Percentiles rank a stretch among this genome's conserved stretches.
Evolutionary conservation across 2,113 vertebrate genomes (phyloP).

Genomic region (Polypterus bichir): DNA sequence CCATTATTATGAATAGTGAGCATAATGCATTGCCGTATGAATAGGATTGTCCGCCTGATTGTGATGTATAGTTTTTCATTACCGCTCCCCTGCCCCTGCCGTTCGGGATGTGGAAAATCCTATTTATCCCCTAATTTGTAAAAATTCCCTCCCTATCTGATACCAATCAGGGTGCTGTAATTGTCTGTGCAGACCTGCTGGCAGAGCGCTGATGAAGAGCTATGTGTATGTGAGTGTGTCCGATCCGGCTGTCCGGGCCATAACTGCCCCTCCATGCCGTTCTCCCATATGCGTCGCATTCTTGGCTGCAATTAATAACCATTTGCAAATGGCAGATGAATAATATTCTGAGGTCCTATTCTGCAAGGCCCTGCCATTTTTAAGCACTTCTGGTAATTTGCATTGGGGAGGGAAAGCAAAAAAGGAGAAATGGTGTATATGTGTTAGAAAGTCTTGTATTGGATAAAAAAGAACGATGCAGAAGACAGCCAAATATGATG

Average conservation of each 20-base stretch:
- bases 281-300: conserved; percentile 26
- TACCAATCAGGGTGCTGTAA: conserved; percentile 97
- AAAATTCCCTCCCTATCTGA: conserved; percentile 90
- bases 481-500: conserved; percentile 55
- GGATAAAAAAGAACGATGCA: not conserved
- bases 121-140: conserved; percentile 99
- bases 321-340: conserved; percentile 87
- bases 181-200: conserved; percentile 82
- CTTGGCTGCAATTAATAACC: conserved; percentile 81
- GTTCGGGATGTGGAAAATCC: conserved; percentile 92
- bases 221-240: conserved; percentile 60
- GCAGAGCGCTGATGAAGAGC: conserved; percentile 93
- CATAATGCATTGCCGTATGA: conserved; percentile 88
- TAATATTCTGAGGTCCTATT: conserved; percentile 65
- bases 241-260: conserved; percentile 53
- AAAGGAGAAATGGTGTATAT: not conserved
- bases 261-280: conserved; percentile 51
- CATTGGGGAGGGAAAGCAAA: conserved; percentile 1
- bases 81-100: conserved; percentile 85
- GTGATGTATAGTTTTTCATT: conserved; percentile 99
- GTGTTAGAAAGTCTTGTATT: not conserved
- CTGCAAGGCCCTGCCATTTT: conserved; percentile 9
- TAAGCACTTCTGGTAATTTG: conserved; percentile 1
- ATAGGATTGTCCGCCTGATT: conserved; percentile 96
- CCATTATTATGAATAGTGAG: conserved; percentile 89